Evolutionary conservation across 2,888 invertebrate species (phyloP), one percentile per base, ranked within the genome.

Genomic region (Sphinx pinastri): DNA sequence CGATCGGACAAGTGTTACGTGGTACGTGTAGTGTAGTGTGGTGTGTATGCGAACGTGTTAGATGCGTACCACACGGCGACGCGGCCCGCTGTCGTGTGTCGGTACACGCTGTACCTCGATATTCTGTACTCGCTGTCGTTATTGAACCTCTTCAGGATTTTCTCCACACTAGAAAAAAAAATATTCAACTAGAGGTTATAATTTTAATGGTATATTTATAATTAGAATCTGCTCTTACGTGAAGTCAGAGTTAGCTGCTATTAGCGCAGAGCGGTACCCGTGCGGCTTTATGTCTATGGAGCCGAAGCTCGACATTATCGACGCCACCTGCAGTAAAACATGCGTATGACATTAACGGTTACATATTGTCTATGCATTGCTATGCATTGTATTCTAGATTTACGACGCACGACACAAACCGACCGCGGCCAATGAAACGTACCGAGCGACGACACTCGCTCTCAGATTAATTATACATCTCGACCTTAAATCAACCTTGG

Each of bases 251-350:
- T 93, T 89, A 31, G 96, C 94, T 1, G 96, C 97, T 52, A 97
- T 91, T 19, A 97, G 86, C 6, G 95, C 95, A 6, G 93, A 87
- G 60, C 88, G 88, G 45, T 82, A 83, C 13, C 95, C 94, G 72
- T 93, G 88, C 55, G 94, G 94, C 81, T 95, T 95, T 13, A 97
- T 89, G 85, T 97, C 97, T 47, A 96, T 93, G 55, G 94, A 92
- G 0, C 96, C 96, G 84, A 92, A 96, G 14, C 86, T 83, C 13
- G 95, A 94, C 69, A 97, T 92, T 71, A 94, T 84, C 52, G 94
- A 87, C 58, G 94, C 91, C 74, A 96, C 86, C 96, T 96, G 82
- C 45, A 71, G 77, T 72, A 76, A 76, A 75, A 74, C 70, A 77
- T 74, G 73, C 71, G 74, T 69, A 45, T 58, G 51, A 70, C 60